Evolutionary conservation across 2,797 vertebrate species (phyloP).

Genomic region (Peromyscus attwateri): DNA sequence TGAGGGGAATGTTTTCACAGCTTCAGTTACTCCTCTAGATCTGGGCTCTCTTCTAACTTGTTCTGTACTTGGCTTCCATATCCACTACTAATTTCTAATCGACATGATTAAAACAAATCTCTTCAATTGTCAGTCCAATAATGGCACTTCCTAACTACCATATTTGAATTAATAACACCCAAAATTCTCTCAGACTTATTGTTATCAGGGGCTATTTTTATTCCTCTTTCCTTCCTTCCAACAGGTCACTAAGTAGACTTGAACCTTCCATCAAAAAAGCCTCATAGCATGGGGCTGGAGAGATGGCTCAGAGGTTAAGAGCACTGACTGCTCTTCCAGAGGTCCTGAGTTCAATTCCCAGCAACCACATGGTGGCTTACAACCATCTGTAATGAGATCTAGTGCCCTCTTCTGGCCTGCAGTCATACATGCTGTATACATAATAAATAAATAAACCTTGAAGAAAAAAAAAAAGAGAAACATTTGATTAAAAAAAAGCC

Average conservation of each 20-base stretch:
- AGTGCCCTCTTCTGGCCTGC: too few species aligned
- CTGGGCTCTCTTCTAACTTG: not conserved
- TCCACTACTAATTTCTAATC: not conserved
- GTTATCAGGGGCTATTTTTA: conserved; percentile 44
- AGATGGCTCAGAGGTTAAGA: too few species aligned
- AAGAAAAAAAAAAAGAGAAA: too few species aligned
- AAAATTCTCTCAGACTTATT: conserved; percentile 39
- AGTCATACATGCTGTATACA: too few species aligned
- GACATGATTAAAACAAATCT: conserved; percentile 46
- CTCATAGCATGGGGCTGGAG: not conserved
- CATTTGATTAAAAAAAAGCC: not conserved
- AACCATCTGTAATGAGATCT: too few species aligned
- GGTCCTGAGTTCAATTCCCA: too few species aligned
- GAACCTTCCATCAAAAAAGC: conserved; percentile 36
- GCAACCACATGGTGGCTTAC: too few species aligned
- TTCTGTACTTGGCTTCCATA: not conserved
- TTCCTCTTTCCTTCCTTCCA: not conserved
- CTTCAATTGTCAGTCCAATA: conserved; percentile 20
- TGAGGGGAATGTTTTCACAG: not conserved
- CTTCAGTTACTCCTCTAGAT: conserved; percentile 21
- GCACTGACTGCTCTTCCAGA: too few species aligned
- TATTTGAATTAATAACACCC: conserved; percentile 36
- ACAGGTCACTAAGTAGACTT: conserved; percentile 47
- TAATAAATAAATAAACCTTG: too few species aligned
- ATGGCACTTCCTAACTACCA: not conserved